Evolutionary conservation across 2,113 vertebrate species (phyloP), one percentile per base, ranked within the genome.

Genomic region (Delphinus delphis): DNA sequence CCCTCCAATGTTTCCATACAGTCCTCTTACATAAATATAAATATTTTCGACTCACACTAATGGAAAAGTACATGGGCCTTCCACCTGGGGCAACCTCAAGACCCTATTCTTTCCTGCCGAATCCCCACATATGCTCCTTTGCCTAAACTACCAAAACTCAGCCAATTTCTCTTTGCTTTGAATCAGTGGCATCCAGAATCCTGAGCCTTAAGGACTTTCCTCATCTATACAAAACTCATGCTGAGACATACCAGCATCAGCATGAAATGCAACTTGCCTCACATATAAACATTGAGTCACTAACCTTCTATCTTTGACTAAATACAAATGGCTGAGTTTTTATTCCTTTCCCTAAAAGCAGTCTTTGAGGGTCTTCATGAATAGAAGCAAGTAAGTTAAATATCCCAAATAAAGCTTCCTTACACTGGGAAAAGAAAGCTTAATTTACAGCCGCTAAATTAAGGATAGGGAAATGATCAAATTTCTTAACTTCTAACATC

Each of bases 291-390:
- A 70, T 0, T 38, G 76, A 67, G 53, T 63, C 12, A 25, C 38
- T 71, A 50, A 50, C 38, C 3, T 92, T 63, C 20, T 93, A 10
- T 33, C n/a, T 67, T 44, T 50, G 5, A 36, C 58, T 84, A 77
- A 70, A 90, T 50, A 73, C 53, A 84, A 92, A 50, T 44, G 38
- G 8, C 28, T 44, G 36, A n/a, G 41, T 36, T 53, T 60, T 88
- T 17, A 70, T 77, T 92, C 11, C 77, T 88, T 71, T 88, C 47
- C 41, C 38, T 95, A 87, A 68, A 92, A 50, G 58, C n/a, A 85
- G 11, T 68, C 53, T 95, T 96, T 85, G 63, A 90, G 38, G 26
- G 17, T 92, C 65, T 97, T 67, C 80, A 5, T 44, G 65, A 96
- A 94, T 18, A 95, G 33, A 67, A 73, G 41, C 14, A 84, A 92